These are phyloP conservation scores for Lochmaea capreae DNA, from an alignment of 2,888 invertebrate species.

Conservation along the genomic window DNA sequence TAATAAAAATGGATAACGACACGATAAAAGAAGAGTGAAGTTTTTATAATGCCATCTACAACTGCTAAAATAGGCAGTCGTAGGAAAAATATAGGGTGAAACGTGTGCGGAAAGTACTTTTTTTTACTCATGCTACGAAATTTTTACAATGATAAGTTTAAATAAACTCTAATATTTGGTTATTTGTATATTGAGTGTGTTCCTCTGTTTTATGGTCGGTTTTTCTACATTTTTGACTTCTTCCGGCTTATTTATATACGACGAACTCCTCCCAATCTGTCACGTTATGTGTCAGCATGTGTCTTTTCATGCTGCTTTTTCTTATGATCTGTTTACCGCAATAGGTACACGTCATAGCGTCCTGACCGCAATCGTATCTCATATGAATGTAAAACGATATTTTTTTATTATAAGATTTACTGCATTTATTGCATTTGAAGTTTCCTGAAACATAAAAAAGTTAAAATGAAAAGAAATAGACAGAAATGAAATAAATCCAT, in stretches of 20 bases:
- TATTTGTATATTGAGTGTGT: background rate
- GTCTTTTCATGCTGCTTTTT: constrained; percentile 49
- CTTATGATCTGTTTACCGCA: constrained; percentile 26
- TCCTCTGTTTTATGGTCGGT: background rate
- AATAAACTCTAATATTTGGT: background rate
- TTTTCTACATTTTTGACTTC: background rate
- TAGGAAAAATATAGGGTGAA: too few species aligned
- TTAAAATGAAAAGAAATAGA: background rate
- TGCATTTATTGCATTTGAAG: constrained; percentile 23
- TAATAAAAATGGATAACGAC: constrained; percentile 36
- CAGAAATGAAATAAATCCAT: too few species aligned
- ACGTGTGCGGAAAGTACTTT: too few species aligned
- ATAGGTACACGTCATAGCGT: constrained; percentile 16
- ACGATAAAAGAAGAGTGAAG: background rate
- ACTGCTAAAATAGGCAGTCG: too few species aligned
- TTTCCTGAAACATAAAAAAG: background rate
- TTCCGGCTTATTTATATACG: constrained; percentile 5
- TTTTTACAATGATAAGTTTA: background rate
- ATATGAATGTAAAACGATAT: constrained; percentile 24
- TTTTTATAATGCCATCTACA: too few species aligned
- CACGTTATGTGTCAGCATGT: constrained; percentile 43
- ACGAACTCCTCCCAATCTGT: constrained; percentile 42
- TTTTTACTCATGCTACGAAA: too few species aligned
- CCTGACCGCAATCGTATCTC: constrained; percentile 14
- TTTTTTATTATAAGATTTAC: constrained; percentile 16